Base-by-base conservation (phyloP, 2,797 vertebrate species). In the Anguilla obscura region DNA sequence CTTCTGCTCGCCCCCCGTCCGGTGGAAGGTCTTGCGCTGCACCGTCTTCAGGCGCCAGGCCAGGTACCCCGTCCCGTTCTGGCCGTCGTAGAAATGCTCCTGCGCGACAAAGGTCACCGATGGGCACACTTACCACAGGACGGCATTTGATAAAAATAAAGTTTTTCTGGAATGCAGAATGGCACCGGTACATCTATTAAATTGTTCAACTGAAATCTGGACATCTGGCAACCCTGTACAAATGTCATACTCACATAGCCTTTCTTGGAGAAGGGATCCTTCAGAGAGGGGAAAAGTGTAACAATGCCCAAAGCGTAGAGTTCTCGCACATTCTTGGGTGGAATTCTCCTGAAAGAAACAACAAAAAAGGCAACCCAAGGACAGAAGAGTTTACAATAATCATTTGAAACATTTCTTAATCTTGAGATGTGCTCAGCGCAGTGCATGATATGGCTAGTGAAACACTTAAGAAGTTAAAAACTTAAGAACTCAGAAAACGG, bases 11-110 rank as follows among this genome's bases (percentile, higher is more conserved):
- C 85, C 85, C 10, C 80, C 80, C 52, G 9, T 76, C 79, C 80
- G 14, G 48, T 87, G 85, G 80, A 88, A 76, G 8, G 69, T 86
- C 82, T 89, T 89, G 7, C 88, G 82, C 71, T 89, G 88, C 24
- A 89, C 86, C 3, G 88, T 89, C 83, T 89, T 89, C 12, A 89
- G 54, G 8, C 88, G 80, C 88, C 88, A 89, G 12, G 88, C 86
- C 69, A 89, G 88, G 82, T 87, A 89, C 36, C 88, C 88, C 1
- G 88, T 89, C 21, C 88, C 88, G 27, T 86, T 89, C 66, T 86
- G 33, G 18, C 82, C 80, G 6, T 89, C 88, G 24, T 89, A 89
- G 86, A 89, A 89, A 5, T 89, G 88, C 69, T 89, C 88, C 88
- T 89, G 50, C 52, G 7, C 21, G 0, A 40, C 24, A 76, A 36